phyloP scores from a whole-genome alignment of 2,888 invertebrate genomes.

The Dione vanillae region DNA sequence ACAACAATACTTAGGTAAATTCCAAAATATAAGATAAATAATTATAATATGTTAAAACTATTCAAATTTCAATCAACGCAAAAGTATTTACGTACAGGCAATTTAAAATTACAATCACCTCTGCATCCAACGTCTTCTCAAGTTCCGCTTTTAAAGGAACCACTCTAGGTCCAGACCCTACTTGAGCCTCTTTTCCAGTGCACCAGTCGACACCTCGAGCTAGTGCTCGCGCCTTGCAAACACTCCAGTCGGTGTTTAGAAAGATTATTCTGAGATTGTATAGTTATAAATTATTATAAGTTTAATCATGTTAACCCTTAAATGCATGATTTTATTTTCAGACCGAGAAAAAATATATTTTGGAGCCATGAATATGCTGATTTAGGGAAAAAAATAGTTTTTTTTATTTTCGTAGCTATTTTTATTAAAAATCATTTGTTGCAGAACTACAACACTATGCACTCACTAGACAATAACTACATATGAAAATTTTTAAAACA shows the following conservation, averaged over 20 bases:
- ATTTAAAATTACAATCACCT: constrained; percentile 54
- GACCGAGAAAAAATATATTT: constrained; percentile 52
- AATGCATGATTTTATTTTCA: constrained; percentile 48
- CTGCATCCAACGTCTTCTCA: constrained; percentile 58
- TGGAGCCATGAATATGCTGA: constrained; percentile 49
- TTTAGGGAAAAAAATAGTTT: constrained; percentile 42
- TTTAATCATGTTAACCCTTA: constrained; percentile 24
- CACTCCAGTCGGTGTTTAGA: constrained; percentile 65
- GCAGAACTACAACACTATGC: constrained; percentile 50
- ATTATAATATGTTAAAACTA: too few species aligned
- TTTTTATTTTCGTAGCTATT: constrained; percentile 48
- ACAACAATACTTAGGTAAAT: too few species aligned
- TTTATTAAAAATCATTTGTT: constrained; percentile 49
- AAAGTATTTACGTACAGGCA: too few species aligned
- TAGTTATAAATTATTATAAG: too few species aligned
- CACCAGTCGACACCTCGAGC: constrained; percentile 71
- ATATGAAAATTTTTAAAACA: constrained; percentile 53
- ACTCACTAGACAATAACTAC: constrained; percentile 49
- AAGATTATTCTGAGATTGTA: constrained; percentile 78
- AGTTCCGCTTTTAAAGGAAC: constrained; percentile 54
- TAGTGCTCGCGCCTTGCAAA: constrained; percentile 67
- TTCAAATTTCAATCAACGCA: too few species aligned
- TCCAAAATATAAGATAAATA: too few species aligned
- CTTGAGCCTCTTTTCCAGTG: constrained; percentile 62
- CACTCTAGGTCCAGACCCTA: constrained; percentile 61